These are phyloP conservation scores for Dasysyrphus tricinctus DNA, from an alignment of 2,888 invertebrate genomes.

Conservation along the genomic window DNA sequence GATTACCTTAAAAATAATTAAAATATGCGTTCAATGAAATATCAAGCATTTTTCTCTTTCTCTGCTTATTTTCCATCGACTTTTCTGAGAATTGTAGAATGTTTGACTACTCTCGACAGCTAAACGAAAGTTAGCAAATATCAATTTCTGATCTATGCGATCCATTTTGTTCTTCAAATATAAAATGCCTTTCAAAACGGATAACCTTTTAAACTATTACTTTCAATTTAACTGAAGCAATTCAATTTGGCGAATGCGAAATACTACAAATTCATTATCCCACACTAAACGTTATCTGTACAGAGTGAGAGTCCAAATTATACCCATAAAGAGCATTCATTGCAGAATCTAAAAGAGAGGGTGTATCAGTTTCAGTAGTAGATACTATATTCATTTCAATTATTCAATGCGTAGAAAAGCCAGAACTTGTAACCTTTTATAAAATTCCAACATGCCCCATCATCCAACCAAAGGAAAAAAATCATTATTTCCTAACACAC, in stretches of 20 bases:
- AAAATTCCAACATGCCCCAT: constrained; percentile 1
- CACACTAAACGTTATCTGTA: not conserved
- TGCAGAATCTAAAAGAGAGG: not conserved
- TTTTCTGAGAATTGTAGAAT: no score
- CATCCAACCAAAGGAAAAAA: not conserved
- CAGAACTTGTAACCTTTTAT: not conserved
- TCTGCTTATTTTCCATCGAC: no score
- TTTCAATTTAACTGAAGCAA: constrained; percentile 17
- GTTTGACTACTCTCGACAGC: no score
- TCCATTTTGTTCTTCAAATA: constrained; percentile 1
- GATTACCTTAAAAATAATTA: no score
- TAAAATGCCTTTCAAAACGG: not conserved
- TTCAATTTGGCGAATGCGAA: constrained; percentile 28
- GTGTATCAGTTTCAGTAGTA: not conserved
- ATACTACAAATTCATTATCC: constrained; percentile 16
- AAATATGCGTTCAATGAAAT: no score
- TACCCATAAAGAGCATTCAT: not conserved
- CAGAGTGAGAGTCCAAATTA: not conserved
- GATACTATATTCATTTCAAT: constrained; percentile 1
- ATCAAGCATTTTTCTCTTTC: no score
- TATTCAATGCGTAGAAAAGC: constrained; percentile 28
- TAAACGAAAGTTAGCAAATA: no score
- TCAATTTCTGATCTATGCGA: not conserved
- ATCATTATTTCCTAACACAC: constrained; percentile 26
- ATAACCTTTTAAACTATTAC: constrained; percentile 17